Percentiles rank a stretch among this genome's conserved stretches.
Evolutionary conservation across 2,888 invertebrate genomes (phyloP).

Genomic region (Amiota minor): DNA sequence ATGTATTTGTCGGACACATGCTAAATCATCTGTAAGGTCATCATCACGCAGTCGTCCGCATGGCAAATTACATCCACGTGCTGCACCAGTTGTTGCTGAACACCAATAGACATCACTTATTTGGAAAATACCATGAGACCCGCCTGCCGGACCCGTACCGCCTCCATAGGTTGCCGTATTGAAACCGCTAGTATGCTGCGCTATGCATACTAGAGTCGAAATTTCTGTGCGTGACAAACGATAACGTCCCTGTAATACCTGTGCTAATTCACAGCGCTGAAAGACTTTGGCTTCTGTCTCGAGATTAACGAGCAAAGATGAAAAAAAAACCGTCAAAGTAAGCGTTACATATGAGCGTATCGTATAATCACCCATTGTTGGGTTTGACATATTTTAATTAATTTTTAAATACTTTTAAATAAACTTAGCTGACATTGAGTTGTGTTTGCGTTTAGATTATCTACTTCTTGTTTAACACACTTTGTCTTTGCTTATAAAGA

Average conservation of each 20-base stretch:
- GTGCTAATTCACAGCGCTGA: conserved; percentile 82
- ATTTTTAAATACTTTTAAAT: conserved; percentile 4
- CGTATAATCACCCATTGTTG: neutral
- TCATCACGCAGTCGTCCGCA: conserved; percentile 80
- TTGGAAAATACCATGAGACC: conserved; percentile 83
- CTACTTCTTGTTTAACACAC: neutral
- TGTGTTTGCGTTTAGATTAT: neutral
- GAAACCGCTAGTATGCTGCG: conserved; percentile 78
- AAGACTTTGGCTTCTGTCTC: conserved; percentile 74
- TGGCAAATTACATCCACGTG: conserved; percentile 76
- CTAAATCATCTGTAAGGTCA: conserved; percentile 81
- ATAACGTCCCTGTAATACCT: conserved; percentile 76
- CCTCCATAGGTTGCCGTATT: conserved; percentile 79
- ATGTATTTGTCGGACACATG: conserved; percentile 79
- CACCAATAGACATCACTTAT: conserved; percentile 85
- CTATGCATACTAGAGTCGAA: conserved; percentile 82
- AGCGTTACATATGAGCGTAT: no score
- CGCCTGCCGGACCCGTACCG: conserved; percentile 73
- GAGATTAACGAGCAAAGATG: conserved; percentile 23
- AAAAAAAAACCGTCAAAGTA: no score
- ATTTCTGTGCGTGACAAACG: conserved; percentile 76
- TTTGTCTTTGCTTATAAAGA: neutral
- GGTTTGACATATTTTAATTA: neutral
- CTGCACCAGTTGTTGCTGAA: conserved; percentile 73
- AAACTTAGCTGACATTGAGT: neutral